phyloP scores from a whole-genome alignment of 1,140 invertebrate genomes.

The Octopus bimaculoides region DNA sequence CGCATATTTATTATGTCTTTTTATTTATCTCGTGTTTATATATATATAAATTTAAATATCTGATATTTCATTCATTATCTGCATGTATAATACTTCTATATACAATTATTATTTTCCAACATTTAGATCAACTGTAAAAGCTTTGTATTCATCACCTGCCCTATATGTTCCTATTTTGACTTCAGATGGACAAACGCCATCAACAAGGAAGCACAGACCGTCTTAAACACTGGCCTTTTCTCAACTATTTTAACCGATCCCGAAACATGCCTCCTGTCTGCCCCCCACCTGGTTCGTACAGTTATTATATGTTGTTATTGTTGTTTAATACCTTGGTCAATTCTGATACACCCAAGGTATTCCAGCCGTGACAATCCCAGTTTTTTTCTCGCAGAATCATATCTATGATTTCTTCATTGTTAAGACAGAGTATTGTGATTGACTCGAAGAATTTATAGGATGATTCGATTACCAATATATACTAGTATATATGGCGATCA shows the following conservation, averaged over 20 bases:
- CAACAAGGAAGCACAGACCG: not conserved
- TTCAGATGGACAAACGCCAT: not conserved
- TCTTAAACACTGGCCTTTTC: not conserved
- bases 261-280: not conserved
- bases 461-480: no score
- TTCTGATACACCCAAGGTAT: not conserved
- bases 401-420: not conserved
- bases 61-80: no score
- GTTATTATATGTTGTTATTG: not conserved
- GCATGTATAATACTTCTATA: no score
- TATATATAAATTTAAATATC: no score
- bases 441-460: no score
- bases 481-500: no score
- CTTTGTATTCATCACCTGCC: no score
- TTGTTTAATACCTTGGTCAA: not conserved
- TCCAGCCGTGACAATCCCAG: not conserved
- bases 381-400: not conserved
- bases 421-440: not conserved
- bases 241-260: conserved; percentile 1
- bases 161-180: not conserved
- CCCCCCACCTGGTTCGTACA: not conserved
- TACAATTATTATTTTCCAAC: no score
- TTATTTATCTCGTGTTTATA: no score
- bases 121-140: no score
- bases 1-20: no score